Base-by-base conservation (phyloP, 2,797 vertebrate species). In the Capromys pilorides region DNA sequence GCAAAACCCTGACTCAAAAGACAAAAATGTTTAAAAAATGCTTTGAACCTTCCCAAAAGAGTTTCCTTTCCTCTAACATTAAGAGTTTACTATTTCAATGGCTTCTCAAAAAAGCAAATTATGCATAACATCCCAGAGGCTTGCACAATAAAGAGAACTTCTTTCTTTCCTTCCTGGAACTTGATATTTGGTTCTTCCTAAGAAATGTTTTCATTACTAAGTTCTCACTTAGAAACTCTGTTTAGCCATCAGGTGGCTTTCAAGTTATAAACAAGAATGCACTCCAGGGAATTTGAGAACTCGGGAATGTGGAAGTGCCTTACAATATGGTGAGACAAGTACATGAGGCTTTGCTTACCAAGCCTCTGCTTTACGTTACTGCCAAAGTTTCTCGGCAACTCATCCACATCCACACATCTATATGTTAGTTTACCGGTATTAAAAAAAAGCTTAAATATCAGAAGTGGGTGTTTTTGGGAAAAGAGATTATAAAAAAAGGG, bases 91-190 rank as follows among this genome's bases (percentile, higher is more conserved):
- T 66, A 93, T 97, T 78, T 95, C 28, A 75, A 45, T 73, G 78
- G 77, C 61, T 91, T 94, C 77, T 96, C 91, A n/a, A 95, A 95
- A 95, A 94, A 86, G 82, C 45, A 88, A 94, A 94, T 67, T 88
- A 82, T 90, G 86, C 86, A 92, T 80, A 49, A 54, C 39, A 78
- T 95, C 41, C 83, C 18, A 80, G 49, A 49, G 84, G 90, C 21
- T 95, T 96, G 51, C 96, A 92, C 95, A 97, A 86, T 87, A 90
- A 86, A 77, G 59, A 95, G 71, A 91, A 69, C n/a, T 64, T 94
- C 77, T 92, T 86, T 91, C 91, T 88, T 59, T 87, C 80, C 49
- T 97, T 97, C 94, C 96, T 94, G 97, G 97, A 97, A 96, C 73
- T 94, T 87, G 54, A 54, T 33, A 33, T 89, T 95, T 88, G 95